Base-by-base conservation (phyloP, 2,797 vertebrate genomes). In the Pelochelys cantorii region DNA sequence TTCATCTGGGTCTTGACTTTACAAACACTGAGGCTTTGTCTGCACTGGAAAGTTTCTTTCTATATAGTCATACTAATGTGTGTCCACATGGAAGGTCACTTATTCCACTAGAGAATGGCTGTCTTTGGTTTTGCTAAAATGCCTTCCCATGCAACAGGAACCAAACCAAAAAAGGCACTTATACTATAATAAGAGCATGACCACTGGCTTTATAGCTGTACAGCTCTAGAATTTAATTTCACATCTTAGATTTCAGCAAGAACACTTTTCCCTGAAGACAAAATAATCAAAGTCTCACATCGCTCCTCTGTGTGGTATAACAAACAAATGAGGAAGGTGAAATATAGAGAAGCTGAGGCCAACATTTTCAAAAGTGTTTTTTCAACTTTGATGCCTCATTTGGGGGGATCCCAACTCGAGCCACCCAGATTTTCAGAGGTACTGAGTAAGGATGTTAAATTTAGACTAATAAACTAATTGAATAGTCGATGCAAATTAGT, bases 281-380 rank as follows among this genome's bases (percentile, higher is more conserved):
- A 81, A 84, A 9, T 1, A 42, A 42, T 13, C 37, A 80, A 92
- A 87, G 81, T 60, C 22, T 89, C 75, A 4, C 12, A 85, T 15
- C 37, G 2, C 10, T 90, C 34, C 84, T 79, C 37, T 48, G 11
- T 4, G 74, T 42, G 10, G 37, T 42, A 48, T 4, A 27, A 48
- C 17, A 22, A 65, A 65, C 62, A 83, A 92, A 31, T n/a, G 25
- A 87, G 86, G 82, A 92, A 77, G 42, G 20, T 85, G 79, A 85
- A 22, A 75, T 5, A 75, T 5, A 48, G 37, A 75, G 37, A 75
- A 75, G 71, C 42, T 27, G 12, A 75, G 37, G 71, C 12, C 37
- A 75, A 42, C 7, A 6, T 6, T 48, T 42, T 75, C n/a, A 68
- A 68, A n/a, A 68, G 9, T 11, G 4, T 8, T 18, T 34, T 68